Conservation (phyloP, 1,140 invertebrate species). For the Dendrolimus kikuchii region DNA sequence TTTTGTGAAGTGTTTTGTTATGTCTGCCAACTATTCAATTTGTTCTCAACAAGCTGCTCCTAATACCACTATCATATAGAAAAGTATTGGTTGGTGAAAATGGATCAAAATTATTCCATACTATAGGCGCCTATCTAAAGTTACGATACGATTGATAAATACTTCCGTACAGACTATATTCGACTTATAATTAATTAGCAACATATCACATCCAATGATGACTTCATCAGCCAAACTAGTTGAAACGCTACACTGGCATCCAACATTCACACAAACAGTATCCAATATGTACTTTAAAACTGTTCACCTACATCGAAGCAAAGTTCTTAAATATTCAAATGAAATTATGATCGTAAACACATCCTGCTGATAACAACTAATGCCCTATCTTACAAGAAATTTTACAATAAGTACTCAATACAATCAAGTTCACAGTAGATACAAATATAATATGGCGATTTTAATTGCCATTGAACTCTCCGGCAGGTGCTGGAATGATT, state of each 20-base stretch:
- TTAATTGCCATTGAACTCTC: too few relatives aligned
- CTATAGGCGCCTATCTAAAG: conserved; percentile 54
- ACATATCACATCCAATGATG: conserved; percentile 61
- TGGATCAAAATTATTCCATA: conserved; percentile 19
- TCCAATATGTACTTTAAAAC: conserved; percentile 18
- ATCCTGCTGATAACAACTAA: conserved; percentile 10
- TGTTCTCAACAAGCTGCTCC: too few relatives aligned
- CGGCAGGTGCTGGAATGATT: too few relatives aligned
- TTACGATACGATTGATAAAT: conserved; percentile 57
- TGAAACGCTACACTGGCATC: conserved; percentile 31
- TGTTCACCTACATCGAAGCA: conserved; percentile 1
- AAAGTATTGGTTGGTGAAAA: too few relatives aligned
- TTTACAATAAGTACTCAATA: conserved; percentile 20
- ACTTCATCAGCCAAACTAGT: conserved; percentile 45
- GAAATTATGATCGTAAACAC: conserved; percentile 11
- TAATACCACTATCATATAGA: too few relatives aligned
- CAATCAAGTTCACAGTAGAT: conserved; percentile 1
- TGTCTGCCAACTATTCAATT: too few relatives aligned
- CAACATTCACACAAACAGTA: conserved; percentile 11
- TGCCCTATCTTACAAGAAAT: conserved; percentile 16
- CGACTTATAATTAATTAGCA: conserved; percentile 51
- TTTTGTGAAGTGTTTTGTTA: too few relatives aligned
- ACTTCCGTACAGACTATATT: conserved; percentile 51
- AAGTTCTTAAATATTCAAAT: not conserved
- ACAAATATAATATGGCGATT: not conserved